Evolutionary conservation across 1,140 invertebrate genomes (phyloP).

Genomic region (Cheumatopsyche charites): DNA sequence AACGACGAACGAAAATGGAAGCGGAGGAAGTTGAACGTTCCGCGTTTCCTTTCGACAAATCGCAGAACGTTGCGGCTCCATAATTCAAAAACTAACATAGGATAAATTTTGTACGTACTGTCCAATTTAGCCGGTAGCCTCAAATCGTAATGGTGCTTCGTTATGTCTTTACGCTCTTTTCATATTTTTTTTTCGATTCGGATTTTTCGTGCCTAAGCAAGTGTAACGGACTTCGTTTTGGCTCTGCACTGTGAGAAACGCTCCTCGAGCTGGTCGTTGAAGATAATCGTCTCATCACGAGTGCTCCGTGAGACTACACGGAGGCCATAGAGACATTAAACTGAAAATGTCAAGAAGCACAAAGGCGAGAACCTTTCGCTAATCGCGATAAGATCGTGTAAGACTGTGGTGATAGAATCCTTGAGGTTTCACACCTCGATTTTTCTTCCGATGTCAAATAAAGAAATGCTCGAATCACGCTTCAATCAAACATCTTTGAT

Average conservation of each 20-base stretch:
- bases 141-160: not conserved
- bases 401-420: too few species aligned
- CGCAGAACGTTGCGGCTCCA: not conserved
- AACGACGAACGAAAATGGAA: not conserved
- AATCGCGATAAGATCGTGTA: too few species aligned
- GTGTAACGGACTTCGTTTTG: slow-evolving; percentile 20
- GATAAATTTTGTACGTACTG: not conserved
- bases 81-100: not conserved
- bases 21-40: slow-evolving; percentile 31
- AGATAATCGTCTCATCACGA: slow-evolving; percentile 20
- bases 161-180: not conserved
- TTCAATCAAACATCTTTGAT: too few species aligned
- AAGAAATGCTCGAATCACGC: too few species aligned
- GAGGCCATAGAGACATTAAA: not conserved
- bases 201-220: slow-evolving; percentile 16
- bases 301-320: slow-evolving; percentile 1
- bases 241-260: slow-evolving; percentile 13
- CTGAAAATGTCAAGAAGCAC: too few species aligned
- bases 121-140: not conserved
- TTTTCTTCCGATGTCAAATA: too few species aligned
- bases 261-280: not conserved
- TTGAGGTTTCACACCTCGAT: too few species aligned
- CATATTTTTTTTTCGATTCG: not conserved
- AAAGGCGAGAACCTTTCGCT: too few species aligned
- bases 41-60: slow-evolving; percentile 7